phyloP scores from a whole-genome alignment of 2,888 invertebrate genomes.

The Nephrotoma guestfalica region DNA sequence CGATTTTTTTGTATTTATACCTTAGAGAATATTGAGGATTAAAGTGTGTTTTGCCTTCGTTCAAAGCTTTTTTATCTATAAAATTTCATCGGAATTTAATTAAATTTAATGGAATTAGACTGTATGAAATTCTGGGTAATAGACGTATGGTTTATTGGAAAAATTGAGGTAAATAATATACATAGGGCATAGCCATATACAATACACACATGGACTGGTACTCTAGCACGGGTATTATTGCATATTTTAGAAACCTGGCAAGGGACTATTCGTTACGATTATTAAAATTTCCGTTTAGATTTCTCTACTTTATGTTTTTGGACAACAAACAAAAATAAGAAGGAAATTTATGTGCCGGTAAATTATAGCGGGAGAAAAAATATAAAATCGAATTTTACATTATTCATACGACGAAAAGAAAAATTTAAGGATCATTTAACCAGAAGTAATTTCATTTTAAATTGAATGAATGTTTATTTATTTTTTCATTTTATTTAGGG shows the following conservation, averaged over 20 bases:
- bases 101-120: neutral
- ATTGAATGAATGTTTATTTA: neutral
- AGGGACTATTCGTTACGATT: neutral
- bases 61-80: neutral
- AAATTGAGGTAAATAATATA: neutral
- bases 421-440: neutral
- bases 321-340: neutral
- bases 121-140: neutral
- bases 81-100: neutral
- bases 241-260: no score
- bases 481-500: neutral
- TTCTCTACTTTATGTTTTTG: neutral
- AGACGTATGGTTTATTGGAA: neutral
- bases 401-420: neutral
- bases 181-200: no score
- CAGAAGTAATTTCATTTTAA: neutral
- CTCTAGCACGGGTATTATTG: no score
- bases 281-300: neutral
- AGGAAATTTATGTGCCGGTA: neutral
- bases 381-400: neutral
- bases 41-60: neutral
- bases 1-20: neutral
- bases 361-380: neutral
- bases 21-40: neutral
- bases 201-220: neutral